Percentiles rank a stretch among this genome's conserved stretches.
Conservation (phyloP, 1,140 invertebrate genomes). For the Lutraria rhynchaena region DNA sequence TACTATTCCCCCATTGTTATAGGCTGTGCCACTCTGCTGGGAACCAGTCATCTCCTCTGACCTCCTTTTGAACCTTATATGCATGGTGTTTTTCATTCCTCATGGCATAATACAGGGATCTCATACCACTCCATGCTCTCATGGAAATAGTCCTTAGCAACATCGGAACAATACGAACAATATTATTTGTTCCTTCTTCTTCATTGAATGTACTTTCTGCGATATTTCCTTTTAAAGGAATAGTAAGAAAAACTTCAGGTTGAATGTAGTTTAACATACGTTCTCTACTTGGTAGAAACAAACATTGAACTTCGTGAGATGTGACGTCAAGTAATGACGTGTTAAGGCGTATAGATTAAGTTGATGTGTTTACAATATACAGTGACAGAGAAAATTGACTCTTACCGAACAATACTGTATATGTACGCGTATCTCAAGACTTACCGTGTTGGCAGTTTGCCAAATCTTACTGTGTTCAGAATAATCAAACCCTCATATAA, state of each 20-base stretch:
- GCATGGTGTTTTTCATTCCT: constrained; percentile 46
- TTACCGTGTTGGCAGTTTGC: constrained; percentile 35
- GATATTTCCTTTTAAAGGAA: too few relatives aligned
- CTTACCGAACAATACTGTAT: neutral
- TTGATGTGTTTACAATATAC: neutral
- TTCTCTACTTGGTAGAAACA: constrained; percentile 25
- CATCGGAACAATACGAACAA: too few relatives aligned
- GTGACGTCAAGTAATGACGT: too few relatives aligned
- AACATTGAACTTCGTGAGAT: too few relatives aligned
- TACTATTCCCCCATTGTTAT: neutral
- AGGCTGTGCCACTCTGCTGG: too few relatives aligned
- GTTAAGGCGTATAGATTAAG: too few relatives aligned
- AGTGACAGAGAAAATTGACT: constrained; percentile 13
- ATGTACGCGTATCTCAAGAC: constrained; percentile 4
- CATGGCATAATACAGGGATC: constrained; percentile 57
- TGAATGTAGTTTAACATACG: neutral
- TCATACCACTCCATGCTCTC: constrained; percentile 28
- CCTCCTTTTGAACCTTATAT: constrained; percentile 3
- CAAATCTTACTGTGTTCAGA: constrained; percentile 56
- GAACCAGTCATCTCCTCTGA: constrained; percentile 14
- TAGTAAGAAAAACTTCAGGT: too few relatives aligned
- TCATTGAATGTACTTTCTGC: too few relatives aligned
- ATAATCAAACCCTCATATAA: constrained; percentile 37
- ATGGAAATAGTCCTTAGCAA: neutral
- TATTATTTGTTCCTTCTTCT: too few relatives aligned